These are phyloP conservation scores for Fratercula arctica DNA, from an alignment of 2,797 vertebrate species.

Conservation along the genomic window DNA sequence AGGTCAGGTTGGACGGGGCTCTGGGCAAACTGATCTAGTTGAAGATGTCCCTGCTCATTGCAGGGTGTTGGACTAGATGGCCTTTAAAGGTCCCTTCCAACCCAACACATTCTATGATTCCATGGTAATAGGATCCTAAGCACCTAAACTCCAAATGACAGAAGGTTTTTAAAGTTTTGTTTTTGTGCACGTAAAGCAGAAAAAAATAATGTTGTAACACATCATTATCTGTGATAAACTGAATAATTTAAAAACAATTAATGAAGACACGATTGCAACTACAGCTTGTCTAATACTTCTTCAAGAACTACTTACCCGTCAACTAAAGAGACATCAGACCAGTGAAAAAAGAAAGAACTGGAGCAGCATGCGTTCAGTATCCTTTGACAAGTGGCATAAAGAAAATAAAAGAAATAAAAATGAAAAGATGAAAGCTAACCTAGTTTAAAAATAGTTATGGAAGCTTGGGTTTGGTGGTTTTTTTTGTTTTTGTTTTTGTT, in stretches of 20 bases:
- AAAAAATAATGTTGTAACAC: not conserved
- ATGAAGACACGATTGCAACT: not conserved
- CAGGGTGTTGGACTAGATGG: not conserved
- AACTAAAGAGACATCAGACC: not conserved
- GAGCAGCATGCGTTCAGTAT: not conserved
- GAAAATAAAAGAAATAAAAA: slow-evolving; percentile 26
- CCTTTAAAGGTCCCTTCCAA: not conserved
- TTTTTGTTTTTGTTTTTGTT: not conserved
- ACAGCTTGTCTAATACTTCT: not conserved
- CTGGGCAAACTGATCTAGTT: not conserved
- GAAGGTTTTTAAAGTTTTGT: not conserved
- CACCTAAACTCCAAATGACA: not conserved
- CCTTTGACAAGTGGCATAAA: not conserved
- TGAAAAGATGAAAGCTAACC: slow-evolving; percentile 24
- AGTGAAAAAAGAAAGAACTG: not conserved
- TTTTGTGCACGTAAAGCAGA: not conserved
- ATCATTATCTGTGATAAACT: not conserved
- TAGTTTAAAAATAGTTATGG: slow-evolving; percentile 34
- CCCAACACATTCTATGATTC: not conserved
- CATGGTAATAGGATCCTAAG: not conserved
- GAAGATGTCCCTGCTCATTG: not conserved
- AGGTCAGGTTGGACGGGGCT: not conserved
- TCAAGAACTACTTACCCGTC: not conserved
- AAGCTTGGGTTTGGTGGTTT: not conserved
- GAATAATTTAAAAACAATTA: not conserved